Evolutionary conservation across 2,797 vertebrate genomes (phyloP).

Genomic region (Chrosomus eos): DNA sequence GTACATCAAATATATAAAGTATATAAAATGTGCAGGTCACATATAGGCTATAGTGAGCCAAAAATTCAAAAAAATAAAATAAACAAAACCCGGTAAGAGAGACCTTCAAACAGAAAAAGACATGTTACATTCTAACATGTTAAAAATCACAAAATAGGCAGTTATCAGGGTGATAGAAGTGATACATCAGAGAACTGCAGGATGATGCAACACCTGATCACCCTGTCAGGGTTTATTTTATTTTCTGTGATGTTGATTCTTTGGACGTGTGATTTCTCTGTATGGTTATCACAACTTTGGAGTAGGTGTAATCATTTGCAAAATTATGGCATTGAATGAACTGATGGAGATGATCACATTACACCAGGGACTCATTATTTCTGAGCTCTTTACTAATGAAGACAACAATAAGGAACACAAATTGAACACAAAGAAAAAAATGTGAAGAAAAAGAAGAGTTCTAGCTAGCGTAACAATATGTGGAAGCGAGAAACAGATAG

Average conservation of each 20-base stretch:
- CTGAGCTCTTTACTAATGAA: slow-evolving; percentile 7
- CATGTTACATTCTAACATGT: neutral
- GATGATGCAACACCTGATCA: neutral
- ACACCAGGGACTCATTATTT: slow-evolving; percentile 12
- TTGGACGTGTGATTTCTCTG: neutral
- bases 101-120: neutral
- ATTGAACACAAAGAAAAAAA: neutral
- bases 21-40: neutral
- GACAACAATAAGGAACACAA: slow-evolving; percentile 31
- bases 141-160: neutral
- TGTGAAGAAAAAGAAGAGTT: neutral
- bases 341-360: neutral
- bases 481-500: neutral
- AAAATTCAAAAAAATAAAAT: neutral
- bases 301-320: neutral
- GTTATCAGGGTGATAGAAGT: neutral
- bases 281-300: neutral
- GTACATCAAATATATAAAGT: neutral
- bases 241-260: neutral
- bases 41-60: neutral
- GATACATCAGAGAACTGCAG: neutral
- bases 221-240: neutral
- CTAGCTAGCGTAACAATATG: neutral
- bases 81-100: neutral
- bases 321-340: neutral